These are phyloP conservation scores for Phrynocephalus vlangalii DNA, from an alignment of 2,797 vertebrate genomes.

Conservation along the genomic window DNA sequence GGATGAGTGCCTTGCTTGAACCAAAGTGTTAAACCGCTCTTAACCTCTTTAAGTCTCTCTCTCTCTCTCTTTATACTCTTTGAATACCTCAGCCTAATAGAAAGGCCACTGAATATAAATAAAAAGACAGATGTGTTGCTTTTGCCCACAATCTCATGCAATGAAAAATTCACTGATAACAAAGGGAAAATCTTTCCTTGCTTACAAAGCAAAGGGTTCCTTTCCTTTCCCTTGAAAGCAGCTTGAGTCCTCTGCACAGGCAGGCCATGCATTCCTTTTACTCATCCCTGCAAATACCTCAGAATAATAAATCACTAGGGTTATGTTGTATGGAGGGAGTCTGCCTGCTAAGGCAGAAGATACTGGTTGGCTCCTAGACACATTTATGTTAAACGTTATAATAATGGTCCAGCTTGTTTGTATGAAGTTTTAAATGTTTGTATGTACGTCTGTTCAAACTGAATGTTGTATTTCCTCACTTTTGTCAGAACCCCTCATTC, in stretches of 20 bases:
- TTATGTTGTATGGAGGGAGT: slow-evolving; percentile 97
- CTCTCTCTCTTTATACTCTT: slow-evolving; percentile 87
- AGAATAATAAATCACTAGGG: slow-evolving; percentile 97
- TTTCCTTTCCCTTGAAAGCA: slow-evolving; percentile 64
- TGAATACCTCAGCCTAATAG: slow-evolving; percentile 99
- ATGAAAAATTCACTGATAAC: slow-evolving; percentile 94
- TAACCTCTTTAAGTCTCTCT: slow-evolving; percentile 89
- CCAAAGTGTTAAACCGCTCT: slow-evolving; percentile 99
- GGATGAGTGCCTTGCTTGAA: slow-evolving; percentile 99
- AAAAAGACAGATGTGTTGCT: slow-evolving; percentile 93
- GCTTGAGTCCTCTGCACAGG: slow-evolving; percentile 76
- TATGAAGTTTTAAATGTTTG: slow-evolving; percentile 58
- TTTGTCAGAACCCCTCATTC: slow-evolving; percentile 84
- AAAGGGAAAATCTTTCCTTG: slow-evolving; percentile 92
- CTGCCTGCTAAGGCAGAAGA: slow-evolving; percentile 95
- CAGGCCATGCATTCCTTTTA: slow-evolving; percentile 94
- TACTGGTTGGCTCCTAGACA: slow-evolving; percentile 92
- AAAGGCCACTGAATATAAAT: slow-evolving; percentile 94
- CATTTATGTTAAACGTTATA: slow-evolving; percentile 93
- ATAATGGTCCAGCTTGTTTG: slow-evolving; percentile 81
- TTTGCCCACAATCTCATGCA: slow-evolving; percentile 97
- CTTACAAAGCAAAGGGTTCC: slow-evolving; percentile 96
- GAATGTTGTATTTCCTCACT: slow-evolving; percentile 43
- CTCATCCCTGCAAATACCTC: slow-evolving; percentile 99
- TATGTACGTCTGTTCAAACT: slow-evolving; percentile 40